phyloP scores from a whole-genome alignment of 2,113 vertebrate species.

The Cheirogaleus medius region DNA sequence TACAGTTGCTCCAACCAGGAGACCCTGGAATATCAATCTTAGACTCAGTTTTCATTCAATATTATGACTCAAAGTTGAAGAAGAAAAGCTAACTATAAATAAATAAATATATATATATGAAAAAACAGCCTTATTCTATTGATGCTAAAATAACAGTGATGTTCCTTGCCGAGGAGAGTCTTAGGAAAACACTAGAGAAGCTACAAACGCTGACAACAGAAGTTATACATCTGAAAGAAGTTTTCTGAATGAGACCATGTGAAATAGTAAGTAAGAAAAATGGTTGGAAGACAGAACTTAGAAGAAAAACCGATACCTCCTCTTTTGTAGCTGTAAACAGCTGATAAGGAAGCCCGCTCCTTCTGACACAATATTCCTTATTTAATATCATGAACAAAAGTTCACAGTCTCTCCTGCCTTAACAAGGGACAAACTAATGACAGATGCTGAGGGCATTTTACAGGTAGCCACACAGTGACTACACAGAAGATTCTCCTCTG shows the following conservation, averaged over 20 bases:
- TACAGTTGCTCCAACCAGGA: not conserved
- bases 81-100: not conserved
- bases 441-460: not conserved
- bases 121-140: not conserved
- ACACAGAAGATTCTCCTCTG: not conserved
- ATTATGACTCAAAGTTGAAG: conserved; percentile 25
- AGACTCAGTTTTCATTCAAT: not conserved
- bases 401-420: not conserved
- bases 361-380: not conserved
- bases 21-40: not conserved
- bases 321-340: not conserved
- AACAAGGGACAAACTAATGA: conserved; percentile 12
- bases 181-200: conserved; percentile 44
- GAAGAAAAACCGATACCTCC: not conserved
- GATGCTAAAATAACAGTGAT: not conserved
- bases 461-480: not conserved
- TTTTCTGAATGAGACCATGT: not conserved
- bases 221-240: not conserved
- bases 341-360: conserved; percentile 35
- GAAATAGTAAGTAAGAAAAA: conserved; percentile 8
- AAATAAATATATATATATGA: not conserved
- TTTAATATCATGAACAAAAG: conserved; percentile 34
- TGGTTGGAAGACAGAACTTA: not conserved
- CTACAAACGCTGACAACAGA: not conserved
- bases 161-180: not conserved